These are phyloP conservation scores for Hozukius guyotensis DNA, from an alignment of 2,797 vertebrate genomes.

Conservation along the genomic window DNA sequence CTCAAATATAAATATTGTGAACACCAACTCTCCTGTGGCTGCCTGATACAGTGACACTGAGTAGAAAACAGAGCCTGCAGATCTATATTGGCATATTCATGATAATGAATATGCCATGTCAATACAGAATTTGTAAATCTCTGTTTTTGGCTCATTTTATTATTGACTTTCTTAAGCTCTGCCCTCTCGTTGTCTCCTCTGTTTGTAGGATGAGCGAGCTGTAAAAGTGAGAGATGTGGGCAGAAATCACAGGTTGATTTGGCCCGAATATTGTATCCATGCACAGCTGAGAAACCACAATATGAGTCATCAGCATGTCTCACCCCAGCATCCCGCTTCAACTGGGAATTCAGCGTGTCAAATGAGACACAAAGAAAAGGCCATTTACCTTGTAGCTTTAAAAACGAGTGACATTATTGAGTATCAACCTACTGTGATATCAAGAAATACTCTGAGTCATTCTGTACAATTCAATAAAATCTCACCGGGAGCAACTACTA, in stretches of 20 bases:
- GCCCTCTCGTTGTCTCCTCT: neutral
- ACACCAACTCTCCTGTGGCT: neutral
- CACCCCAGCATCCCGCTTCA: neutral
- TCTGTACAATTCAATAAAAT: slow-evolving; percentile 2
- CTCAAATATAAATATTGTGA: neutral
- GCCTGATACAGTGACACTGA: neutral
- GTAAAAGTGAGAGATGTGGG: neutral
- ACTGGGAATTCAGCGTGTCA: neutral
- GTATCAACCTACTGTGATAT: neutral
- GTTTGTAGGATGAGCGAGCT: neutral
- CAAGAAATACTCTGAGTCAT: neutral
- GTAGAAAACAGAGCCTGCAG: neutral
- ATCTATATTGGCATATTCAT: neutral
- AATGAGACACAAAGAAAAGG: neutral
- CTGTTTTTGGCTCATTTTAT: neutral
- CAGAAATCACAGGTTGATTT: neutral
- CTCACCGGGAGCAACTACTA: neutral
- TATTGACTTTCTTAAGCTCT: neutral
- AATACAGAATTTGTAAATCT: neutral
- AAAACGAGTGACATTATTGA: neutral
- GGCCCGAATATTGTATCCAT: neutral
- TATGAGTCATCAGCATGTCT: neutral
- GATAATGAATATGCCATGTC: neutral
- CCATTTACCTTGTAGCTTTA: neutral
- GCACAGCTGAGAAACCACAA: neutral